A percentile compares a stretch with the other conserved stretches of the same genome.
Conservation (phyloP, 1,140 invertebrate species). For the Pseudomyrmex sp. region DNA sequence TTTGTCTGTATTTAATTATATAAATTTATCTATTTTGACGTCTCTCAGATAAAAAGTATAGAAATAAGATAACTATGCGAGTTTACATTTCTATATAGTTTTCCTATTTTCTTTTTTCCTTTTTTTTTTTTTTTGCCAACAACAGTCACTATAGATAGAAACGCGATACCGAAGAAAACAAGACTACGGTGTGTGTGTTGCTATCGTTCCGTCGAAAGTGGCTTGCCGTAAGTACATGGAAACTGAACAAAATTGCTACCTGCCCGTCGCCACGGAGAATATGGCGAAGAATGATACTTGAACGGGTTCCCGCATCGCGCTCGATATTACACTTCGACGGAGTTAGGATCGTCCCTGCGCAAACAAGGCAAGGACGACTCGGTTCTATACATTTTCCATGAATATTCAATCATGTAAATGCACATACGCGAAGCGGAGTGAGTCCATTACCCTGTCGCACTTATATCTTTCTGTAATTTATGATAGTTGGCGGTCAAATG, state of each 20-base stretch:
- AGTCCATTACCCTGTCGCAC: conserved; percentile 35
- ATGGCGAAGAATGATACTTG: conserved; percentile 25
- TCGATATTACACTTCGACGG: conserved; percentile 34
- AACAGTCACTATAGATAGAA: background rate
- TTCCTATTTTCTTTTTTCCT: background rate
- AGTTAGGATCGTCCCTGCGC: conserved; percentile 34
- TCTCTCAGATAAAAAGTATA: background rate
- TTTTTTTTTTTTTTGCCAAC: background rate
- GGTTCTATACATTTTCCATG: conserved; percentile 49
- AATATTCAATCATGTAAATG: conserved; percentile 62
- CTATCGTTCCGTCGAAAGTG: background rate
- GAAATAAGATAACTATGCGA: too few species aligned
- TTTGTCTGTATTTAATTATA: background rate
- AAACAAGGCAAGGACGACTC: conserved; percentile 50
- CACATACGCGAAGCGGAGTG: conserved; percentile 28
- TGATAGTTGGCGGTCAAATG: conserved; percentile 41
- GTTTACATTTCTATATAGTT: too few species aligned
- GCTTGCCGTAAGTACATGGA: conserved; percentile 5
- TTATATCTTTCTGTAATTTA: conserved; percentile 50
- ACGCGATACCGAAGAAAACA: background rate
- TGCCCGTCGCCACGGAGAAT: background rate
- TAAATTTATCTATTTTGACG: background rate
- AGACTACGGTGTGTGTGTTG: background rate
- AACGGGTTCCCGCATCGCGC: conserved; percentile 47
- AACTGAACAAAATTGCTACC: conserved; percentile 33